Base-by-base conservation (phyloP, 2,888 invertebrate species). In the Lithophane leautieri region DNA sequence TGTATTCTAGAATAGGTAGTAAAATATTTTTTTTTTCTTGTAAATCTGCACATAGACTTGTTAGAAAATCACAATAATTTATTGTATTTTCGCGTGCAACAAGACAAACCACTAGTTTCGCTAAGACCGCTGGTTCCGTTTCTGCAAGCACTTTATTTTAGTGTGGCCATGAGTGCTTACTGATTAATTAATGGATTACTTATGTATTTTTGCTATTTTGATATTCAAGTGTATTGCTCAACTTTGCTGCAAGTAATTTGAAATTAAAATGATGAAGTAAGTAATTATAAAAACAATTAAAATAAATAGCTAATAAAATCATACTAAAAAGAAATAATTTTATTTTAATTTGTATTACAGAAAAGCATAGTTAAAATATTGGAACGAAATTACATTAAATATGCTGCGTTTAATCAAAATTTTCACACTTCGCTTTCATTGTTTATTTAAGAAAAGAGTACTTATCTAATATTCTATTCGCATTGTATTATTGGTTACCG, bases 51-150 rank as follows among this genome's bases (percentile, higher is more conserved):
- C 42, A 28, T 22, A 63, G 40, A 54, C n/a, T 61, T 52, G 50
- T 67, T 67, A 77, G 60, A 58, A 73, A 69, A 71, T 52, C 44
- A 44, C 11, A 9, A 58, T 70, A 16, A 79, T 84, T 81, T 66
- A 82, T 71, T 56, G 4, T 47, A 47, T 76, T 76, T 76, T 82
- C 60, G 77, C 76, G 65, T 71, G 71, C 44, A 62, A 71, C 60
- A 25, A 84, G 54, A 63, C 42, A 60, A 61, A 61, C 54, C 19
- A 77, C 22, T 63, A 19, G n/a, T 52, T 22, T 67, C 62, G 16
- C 19, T 52, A 76, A 62, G 34, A 62, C 22, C 14, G 28, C 7
- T 73, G 47, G 73, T 56, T 73, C 44, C 56, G 63, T 63, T 63
- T 78, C 42, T 34, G 44, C 19, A 19, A 65, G 34, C 25, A 78